Percentiles rank a stretch among this genome's conserved stretches.
Evolutionary conservation across 1,140 invertebrate genomes (phyloP).

Genomic region (Camponotus pennsylvanicus): DNA sequence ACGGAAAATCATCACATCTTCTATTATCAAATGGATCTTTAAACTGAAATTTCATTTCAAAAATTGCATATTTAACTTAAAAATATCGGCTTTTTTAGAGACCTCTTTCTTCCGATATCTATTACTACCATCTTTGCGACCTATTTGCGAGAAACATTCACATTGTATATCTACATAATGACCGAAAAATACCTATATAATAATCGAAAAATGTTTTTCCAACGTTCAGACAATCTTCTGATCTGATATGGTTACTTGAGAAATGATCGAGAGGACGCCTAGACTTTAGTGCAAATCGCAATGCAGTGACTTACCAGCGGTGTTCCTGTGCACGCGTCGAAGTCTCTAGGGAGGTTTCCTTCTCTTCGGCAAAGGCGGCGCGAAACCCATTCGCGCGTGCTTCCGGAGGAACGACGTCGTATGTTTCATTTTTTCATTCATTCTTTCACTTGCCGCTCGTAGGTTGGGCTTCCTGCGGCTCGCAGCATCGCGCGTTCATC

Average conservation of each 20-base stretch:
- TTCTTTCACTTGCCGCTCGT: conserved; percentile 38
- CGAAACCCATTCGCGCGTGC: not conserved
- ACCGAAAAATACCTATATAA: no score
- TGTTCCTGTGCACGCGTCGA: conserved; percentile 59
- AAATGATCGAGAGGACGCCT: not conserved
- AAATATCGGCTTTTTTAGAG: not conserved
- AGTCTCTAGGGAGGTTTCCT: conserved; percentile 43
- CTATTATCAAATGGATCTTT: not conserved
- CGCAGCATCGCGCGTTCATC: not conserved
- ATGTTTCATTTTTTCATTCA: not conserved
- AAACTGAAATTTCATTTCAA: conserved; percentile 6
- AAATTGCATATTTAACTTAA: conserved; percentile 4
- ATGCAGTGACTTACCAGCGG: conserved; percentile 58
- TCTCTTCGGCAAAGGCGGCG: conserved; percentile 42
- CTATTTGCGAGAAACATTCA: not conserved
- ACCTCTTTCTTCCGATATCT: not conserved
- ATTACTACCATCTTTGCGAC: not conserved
- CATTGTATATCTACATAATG: not conserved
- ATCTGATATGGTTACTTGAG: not conserved
- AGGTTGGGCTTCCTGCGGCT: not conserved
- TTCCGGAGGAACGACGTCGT: not conserved
- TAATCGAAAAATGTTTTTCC: not conserved
- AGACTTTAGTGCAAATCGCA: not conserved
- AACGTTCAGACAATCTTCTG: not conserved
- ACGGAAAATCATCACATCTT: not conserved